Evolutionary conservation across 2,113 vertebrate genomes (phyloP).

Genomic region (Amphiprion ocellaris): DNA sequence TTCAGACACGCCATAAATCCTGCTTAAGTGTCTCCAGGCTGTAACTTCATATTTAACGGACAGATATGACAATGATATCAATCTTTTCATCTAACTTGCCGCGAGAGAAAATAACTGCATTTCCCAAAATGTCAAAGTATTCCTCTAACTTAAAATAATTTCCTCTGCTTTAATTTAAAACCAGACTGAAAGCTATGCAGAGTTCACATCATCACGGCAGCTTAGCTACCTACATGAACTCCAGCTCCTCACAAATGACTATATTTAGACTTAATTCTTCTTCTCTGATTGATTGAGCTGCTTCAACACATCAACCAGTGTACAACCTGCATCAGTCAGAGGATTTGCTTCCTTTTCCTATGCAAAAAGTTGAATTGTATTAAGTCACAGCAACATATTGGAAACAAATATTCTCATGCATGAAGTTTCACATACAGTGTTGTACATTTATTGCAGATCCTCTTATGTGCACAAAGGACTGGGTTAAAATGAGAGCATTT

Average conservation of each 20-base stretch:
- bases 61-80: background rate
- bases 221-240: background rate
- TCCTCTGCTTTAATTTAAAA: background rate
- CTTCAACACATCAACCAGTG: background rate
- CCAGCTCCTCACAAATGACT: background rate
- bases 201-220: background rate
- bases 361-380: conserved; percentile 5
- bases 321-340: background rate
- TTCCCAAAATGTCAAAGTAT: background rate
- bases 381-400: conserved; percentile 22
- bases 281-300: background rate
- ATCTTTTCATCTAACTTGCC: background rate
- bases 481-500: conserved; percentile 41
- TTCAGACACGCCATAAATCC: background rate
- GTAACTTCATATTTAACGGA: background rate
- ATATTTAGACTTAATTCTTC: background rate
- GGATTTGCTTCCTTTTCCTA: background rate
- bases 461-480: conserved; percentile 15
- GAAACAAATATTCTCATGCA: conserved; percentile 23
- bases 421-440: conserved; percentile 13
- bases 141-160: background rate
- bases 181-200: background rate
- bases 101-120: background rate
- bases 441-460: conserved; percentile 16
- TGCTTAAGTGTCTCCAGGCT: background rate